Base-by-base conservation (phyloP, 2,888 invertebrate species). In the Euzophera pinguis region DNA sequence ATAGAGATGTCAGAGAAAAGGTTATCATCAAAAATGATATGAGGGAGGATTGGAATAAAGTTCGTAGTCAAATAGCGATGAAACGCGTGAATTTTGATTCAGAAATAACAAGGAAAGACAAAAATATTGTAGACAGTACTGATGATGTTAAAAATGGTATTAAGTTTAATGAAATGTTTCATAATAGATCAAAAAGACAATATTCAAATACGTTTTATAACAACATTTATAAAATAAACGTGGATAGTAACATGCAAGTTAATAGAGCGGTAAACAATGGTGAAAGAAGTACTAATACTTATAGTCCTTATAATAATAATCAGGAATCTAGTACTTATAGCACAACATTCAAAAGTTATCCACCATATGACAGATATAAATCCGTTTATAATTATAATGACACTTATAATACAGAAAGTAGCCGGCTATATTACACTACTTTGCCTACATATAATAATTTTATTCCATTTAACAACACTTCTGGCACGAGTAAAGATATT, bases 21-120 rank as follows among this genome's bases (percentile, higher is more conserved):
- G 9, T 12, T 49, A 53, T 61, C 10, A 10, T 57, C 8, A 22
- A 22, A n/a, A 9, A 50, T n/a, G n/a, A n/a, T n/a, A n/a, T n/a
- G n/a, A n/a, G n/a, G n/a, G n/a, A n/a, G n/a, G n/a, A 1, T 52
- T 3, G 34, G 29, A 8, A 8, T 22, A 0, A 3, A 6, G 32
- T 22, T 22, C 7, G 27, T 10, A 32, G 14, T n/a, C 27, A 32
- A 50, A 32, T 13, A 1, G 12, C 22, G 13, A 41, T 10, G n/a
- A 50, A 47, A 17, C 6, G 37, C n/a, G 29, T 0, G 7, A 17
- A 47, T 14, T 16, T 6, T 6, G n/a, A 47, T 17, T 12, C 8
- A 35, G 37, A 37, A 32, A 35, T 3, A 2, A 38, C 1, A 13
- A 2, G 13, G 14, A 38, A 1, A 6, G 1, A 38, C 1, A 8